Evolutionary conservation across 2,113 vertebrate species (phyloP).

Genomic region (Pholis gunnellus): DNA sequence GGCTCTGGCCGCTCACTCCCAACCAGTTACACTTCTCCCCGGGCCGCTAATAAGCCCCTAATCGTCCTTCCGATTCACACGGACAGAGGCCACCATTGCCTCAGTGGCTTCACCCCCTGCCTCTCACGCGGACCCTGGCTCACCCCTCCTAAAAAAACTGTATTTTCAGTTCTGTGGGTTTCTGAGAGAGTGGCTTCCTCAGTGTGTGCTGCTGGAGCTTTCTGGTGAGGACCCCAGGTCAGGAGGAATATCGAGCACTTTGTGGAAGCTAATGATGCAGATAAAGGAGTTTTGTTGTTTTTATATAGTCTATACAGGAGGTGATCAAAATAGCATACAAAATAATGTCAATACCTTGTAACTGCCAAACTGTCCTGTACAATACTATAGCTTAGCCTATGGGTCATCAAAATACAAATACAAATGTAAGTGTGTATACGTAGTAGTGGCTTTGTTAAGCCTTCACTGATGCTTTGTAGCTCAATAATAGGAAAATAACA

Average conservation of each 20-base stretch:
- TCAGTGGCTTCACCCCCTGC: slow-evolving; percentile 58
- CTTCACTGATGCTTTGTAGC: not conserved
- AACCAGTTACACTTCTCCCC: slow-evolving; percentile 90
- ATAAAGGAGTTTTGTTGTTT: not conserved
- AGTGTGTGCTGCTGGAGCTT: not conserved
- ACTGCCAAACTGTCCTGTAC: not conserved
- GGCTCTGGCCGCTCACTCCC: slow-evolving; percentile 89
- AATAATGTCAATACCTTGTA: not conserved
- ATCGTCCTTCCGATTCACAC: slow-evolving; percentile 92
- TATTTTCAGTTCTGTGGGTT: slow-evolving; percentile 33
- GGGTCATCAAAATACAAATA: too few species aligned
- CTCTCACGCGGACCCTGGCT: slow-evolving; percentile 64
- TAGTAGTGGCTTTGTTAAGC: not conserved
- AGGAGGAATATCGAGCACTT: not conserved
- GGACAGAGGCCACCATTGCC: slow-evolving; percentile 67
- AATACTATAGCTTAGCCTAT: not conserved
- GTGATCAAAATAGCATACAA: not conserved
- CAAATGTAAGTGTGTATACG: not conserved
- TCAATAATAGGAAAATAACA: not conserved
- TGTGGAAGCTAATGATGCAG: not conserved
- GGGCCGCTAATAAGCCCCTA: slow-evolving; percentile 94
- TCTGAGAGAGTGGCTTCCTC: not conserved
- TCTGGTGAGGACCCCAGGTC: not conserved
- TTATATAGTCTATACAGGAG: not conserved
- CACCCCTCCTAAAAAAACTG: slow-evolving; percentile 51